Evolutionary conservation across 2,113 vertebrate genomes (phyloP).

Genomic region (Odocoileus hemionus): DNA sequence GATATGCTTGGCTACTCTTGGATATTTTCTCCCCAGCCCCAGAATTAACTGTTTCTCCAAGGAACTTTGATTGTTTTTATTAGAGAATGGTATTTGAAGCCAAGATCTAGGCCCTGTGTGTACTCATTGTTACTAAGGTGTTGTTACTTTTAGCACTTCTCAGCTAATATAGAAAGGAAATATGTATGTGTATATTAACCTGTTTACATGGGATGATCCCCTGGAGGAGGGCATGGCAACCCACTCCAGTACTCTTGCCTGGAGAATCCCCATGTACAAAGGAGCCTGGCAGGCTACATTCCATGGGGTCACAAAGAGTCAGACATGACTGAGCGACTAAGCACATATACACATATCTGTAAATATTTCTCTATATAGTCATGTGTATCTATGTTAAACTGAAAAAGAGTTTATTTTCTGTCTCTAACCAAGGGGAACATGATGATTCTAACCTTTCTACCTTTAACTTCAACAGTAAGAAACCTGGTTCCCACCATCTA

Average conservation of each 20-base stretch:
- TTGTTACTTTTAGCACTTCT: background rate
- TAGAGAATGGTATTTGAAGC: background rate
- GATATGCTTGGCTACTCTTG: background rate
- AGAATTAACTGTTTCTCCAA: background rate
- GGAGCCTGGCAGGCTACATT: no score
- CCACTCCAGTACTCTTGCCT: no score
- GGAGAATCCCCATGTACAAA: no score
- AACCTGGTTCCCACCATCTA: background rate
- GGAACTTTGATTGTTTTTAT: background rate
- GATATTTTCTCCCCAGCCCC: background rate
- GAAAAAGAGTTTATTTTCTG: background rate
- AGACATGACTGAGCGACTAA: no score
- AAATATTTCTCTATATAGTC: no score
- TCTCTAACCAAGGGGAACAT: background rate
- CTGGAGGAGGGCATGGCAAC: no score
- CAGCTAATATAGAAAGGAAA: background rate
- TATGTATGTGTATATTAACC: background rate
- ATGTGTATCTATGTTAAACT: background rate
- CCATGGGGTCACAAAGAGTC: no score
- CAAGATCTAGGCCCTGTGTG: background rate
- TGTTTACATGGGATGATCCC: no score
- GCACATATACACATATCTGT: background rate
- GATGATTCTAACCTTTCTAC: background rate
- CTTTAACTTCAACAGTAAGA: background rate
- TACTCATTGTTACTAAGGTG: background rate